Conservation (phyloP, 2,888 invertebrate genomes). For the Spisula solida region DNA sequence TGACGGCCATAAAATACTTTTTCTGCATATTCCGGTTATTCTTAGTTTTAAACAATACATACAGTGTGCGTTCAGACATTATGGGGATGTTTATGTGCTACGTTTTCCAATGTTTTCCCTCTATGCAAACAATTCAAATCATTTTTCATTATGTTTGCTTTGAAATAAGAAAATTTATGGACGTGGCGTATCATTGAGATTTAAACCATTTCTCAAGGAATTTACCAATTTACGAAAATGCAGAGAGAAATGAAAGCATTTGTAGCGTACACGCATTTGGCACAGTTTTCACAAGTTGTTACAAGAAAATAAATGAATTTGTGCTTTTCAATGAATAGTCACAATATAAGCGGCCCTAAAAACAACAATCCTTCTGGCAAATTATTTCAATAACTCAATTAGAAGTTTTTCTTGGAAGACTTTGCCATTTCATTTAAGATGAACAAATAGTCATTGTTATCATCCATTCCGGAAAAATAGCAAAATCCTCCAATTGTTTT, state of each 20-base stretch:
- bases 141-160: constrained; percentile 15
- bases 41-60: neutral
- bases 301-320: constrained; percentile 17
- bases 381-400: constrained; percentile 15
- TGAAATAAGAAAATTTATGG: constrained; percentile 26
- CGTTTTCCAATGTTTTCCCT: constrained; percentile 9
- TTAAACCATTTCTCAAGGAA: constrained; percentile 16
- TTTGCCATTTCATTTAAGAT: constrained; percentile 17
- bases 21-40: constrained; percentile 8
- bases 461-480: neutral
- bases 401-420: neutral
- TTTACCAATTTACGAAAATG: constrained; percentile 24
- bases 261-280: neutral
- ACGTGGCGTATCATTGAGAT: constrained; percentile 15
- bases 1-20: constrained; percentile 14
- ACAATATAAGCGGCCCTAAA: neutral
- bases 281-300: neutral
- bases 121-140: neutral
- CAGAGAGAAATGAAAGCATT: neutral
- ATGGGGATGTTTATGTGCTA: neutral
- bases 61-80: neutral
- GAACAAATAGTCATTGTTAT: constrained; percentile 17
- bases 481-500: neutral
- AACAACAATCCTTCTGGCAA: constrained; percentile 1
- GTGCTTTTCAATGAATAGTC: neutral